phyloP scores from a whole-genome alignment of 2,888 invertebrate species.

The Liopterus haemorrhoidalis region DNA sequence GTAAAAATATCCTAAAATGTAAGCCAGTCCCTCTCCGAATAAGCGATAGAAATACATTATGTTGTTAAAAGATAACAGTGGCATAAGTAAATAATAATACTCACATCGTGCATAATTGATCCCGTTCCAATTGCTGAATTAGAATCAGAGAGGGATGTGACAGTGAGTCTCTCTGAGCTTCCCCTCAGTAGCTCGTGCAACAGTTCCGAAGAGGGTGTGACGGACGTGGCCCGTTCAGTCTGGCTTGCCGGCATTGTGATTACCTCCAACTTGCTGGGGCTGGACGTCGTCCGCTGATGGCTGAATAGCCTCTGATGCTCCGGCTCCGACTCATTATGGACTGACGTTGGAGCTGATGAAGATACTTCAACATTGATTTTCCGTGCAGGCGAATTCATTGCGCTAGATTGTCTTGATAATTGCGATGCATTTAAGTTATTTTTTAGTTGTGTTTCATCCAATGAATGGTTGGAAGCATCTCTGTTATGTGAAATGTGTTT shows the following conservation, averaged over 20 bases:
- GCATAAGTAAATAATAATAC: slow-evolving; percentile 5
- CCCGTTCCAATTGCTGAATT: slow-evolving; percentile 4
- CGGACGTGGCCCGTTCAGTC: slow-evolving; percentile 27
- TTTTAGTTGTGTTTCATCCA: slow-evolving; percentile 49
- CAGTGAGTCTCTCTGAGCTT: slow-evolving; percentile 69
- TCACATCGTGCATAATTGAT: slow-evolving; percentile 15
- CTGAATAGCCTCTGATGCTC: slow-evolving; percentile 46
- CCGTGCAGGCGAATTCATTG: slow-evolving; percentile 26
- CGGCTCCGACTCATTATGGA: slow-evolving; percentile 39
- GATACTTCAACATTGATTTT: slow-evolving; percentile 41
- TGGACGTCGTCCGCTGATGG: slow-evolving; percentile 73
- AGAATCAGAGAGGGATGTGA: slow-evolving; percentile 3
- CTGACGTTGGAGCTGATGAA: slow-evolving; percentile 45
- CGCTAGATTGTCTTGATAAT: slow-evolving; percentile 17
- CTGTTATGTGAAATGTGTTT: slow-evolving; percentile 39
- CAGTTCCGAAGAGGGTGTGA: slow-evolving; percentile 59
- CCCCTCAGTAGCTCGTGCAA: slow-evolving; percentile 72
- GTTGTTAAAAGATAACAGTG: background rate
- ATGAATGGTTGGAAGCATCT: slow-evolving; percentile 50
- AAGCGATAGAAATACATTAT: no score
- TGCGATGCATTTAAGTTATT: slow-evolving; percentile 32
- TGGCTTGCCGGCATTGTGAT: slow-evolving; percentile 36
- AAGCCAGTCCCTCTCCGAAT: no score
- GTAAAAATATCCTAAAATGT: no score
- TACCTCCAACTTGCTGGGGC: slow-evolving; percentile 70